phyloP scores from a whole-genome alignment of 2,113 vertebrate genomes.

The Telmatochromis sp. region DNA sequence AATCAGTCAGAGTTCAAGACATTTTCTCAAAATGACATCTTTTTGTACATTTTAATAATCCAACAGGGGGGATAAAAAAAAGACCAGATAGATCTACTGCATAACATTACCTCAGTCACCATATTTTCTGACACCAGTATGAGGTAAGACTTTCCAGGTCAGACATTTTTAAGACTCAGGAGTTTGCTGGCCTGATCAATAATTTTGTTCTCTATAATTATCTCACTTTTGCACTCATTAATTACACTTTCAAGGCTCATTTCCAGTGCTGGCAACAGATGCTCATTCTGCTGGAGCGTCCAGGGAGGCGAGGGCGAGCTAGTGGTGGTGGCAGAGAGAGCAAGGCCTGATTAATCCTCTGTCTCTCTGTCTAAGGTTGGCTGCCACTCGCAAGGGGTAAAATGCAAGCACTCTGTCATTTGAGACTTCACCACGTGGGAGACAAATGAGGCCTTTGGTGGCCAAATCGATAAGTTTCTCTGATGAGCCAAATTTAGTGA shows the following conservation, averaged over 20 bases:
- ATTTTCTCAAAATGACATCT: not conserved
- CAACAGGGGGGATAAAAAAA: not conserved
- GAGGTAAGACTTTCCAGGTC: slow-evolving; percentile 40
- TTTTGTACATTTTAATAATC: not conserved
- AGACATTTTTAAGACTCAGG: slow-evolving; percentile 44
- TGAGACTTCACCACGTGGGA: slow-evolving; percentile 38
- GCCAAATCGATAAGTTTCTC: slow-evolving; percentile 47
- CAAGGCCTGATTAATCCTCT: slow-evolving; percentile 55
- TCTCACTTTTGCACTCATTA: slow-evolving; percentile 60
- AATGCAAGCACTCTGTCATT: slow-evolving; percentile 43
- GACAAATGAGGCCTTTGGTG: slow-evolving; percentile 51
- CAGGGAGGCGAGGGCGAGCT: slow-evolving; percentile 12
- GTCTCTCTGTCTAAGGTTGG: slow-evolving; percentile 36
- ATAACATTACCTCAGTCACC: slow-evolving; percentile 46
- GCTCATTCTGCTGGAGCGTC: slow-evolving; percentile 23
- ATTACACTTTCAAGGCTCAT: slow-evolving; percentile 69
- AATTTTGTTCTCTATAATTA: slow-evolving; percentile 65
- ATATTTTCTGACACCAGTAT: slow-evolving; percentile 31
- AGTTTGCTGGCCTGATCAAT: slow-evolving; percentile 61
- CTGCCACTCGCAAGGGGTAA: slow-evolving; percentile 45
- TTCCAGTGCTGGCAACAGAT: slow-evolving; percentile 48
- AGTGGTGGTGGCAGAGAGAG: not conserved
- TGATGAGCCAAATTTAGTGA: slow-evolving; percentile 40
- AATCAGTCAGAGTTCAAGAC: not conserved
- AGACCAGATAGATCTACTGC: not conserved